Evolutionary conservation across 1,140 invertebrate genomes (phyloP), one percentile per base, ranked within the genome.

Genomic region (Globodera rostochiensis): DNA sequence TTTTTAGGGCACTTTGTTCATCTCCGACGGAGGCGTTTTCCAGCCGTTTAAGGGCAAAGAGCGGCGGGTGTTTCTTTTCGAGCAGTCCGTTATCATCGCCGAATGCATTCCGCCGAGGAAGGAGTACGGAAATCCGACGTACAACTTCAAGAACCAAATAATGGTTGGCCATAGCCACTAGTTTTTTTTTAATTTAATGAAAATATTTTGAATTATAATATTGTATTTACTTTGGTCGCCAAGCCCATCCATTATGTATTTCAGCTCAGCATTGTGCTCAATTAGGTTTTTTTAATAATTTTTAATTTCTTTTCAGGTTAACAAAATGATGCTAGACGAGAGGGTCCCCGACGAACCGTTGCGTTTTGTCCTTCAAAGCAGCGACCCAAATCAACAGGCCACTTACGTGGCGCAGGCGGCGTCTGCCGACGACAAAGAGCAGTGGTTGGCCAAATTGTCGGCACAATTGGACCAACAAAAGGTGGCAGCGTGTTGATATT

Each of bases 51-150:
- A 93, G 90, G 93, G 93, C 70, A 95, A 95, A 87, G 96, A 98
- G 86, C 92, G 96, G 85, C 94, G 97, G 90, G 95, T 98, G 47
- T 99, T 99, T 91, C 92, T 99, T 6, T 99, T 99, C 90, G 96
- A 99, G 90, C 97, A 99, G 91, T 85, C 94, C 9, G 85, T 82
- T 3, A 89, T 89, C 46, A 88, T 89, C 69, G 88, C 89, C 67
- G 88, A 89, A 76, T 86, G 83, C 53, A 90, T 89, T 57, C 80
- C 82, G 46, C 89, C 94, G 89, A 97, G 96, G 91, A 95, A 94
- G 46, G 95, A 96, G 91, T 98, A 96, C 90, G 94, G 94, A 79
- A 96, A 94, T 92, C 96, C 96, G 84, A 94, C 94, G 66, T 99
- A 98, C 91, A 94, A 96, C 86, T 98, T 96, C 91, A 97, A 97